These are phyloP conservation scores for Ophioderma brevispina DNA, from an alignment of 35 echinoderm and acorn worm species.

Conservation along the genomic window DNA sequence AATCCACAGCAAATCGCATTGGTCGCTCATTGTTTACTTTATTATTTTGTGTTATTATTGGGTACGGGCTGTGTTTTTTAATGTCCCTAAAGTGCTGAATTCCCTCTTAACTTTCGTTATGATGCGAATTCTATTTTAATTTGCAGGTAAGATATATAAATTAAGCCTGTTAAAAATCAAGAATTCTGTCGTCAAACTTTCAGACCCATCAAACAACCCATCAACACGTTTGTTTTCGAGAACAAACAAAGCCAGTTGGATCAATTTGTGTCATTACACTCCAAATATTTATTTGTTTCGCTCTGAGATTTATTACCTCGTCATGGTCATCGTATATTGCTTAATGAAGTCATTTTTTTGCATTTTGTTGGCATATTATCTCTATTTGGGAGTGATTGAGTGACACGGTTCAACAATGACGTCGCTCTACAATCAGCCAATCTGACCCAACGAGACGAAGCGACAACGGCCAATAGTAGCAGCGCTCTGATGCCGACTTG, in stretches of 20 bases:
- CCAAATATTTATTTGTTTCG: neutral
- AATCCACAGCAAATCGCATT: no score
- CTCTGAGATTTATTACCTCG: neutral
- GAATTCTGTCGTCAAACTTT: no score
- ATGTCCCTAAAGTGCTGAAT: no score
- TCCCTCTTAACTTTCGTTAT: no score
- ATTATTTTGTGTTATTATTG: no score
- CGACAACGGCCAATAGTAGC: neutral
- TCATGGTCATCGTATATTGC: neutral
- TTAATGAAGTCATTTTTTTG: neutral
- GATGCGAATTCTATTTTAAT: no score
- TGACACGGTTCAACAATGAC: neutral
- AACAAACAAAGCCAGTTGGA: neutral
- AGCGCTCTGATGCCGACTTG: neutral
- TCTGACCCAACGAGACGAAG: neutral
- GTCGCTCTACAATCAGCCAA: neutral
- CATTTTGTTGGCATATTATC: neutral
- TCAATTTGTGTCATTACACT: neutral
- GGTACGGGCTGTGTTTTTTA: no score
- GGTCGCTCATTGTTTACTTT: no score
- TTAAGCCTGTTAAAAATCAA: no score
- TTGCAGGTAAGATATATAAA: no score
- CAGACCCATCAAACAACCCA: no score
- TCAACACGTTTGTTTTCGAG: neutral
- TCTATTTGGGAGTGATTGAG: neutral